Conservation (phyloP, 2,888 invertebrate genomes). For the Agrypnus murinus region DNA sequence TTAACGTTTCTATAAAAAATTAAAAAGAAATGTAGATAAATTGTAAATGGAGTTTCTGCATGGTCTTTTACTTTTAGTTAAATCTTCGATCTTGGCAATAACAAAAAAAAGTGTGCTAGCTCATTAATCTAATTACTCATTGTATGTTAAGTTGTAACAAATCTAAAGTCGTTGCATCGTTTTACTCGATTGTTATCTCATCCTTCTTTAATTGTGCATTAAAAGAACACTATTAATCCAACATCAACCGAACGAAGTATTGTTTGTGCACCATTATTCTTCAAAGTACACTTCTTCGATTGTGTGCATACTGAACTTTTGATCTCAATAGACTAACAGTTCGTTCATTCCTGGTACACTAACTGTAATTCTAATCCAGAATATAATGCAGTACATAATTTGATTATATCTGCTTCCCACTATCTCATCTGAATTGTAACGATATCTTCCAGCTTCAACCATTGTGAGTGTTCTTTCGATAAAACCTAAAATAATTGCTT, state of each 20-base stretch:
- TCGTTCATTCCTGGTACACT: conserved; percentile 26
- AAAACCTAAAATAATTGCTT: background rate
- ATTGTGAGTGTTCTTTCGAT: background rate
- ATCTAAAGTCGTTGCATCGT: no score
- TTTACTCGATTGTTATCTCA: no score
- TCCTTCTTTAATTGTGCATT: no score
- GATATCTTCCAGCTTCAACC: conserved; percentile 20
- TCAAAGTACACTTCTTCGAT: conserved; percentile 10
- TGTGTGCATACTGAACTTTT: conserved; percentile 18
- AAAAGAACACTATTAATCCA: conserved; percentile 1
- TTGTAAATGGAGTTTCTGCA: no score
- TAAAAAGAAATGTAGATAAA: no score
- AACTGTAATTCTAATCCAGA: conserved; percentile 35
- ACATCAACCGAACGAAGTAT: background rate
- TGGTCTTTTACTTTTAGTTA: no score
- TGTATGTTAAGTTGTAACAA: no score
- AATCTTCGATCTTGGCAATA: no score
- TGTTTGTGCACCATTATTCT: conserved; percentile 16
- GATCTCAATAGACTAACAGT: conserved; percentile 26
- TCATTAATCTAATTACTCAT: no score
- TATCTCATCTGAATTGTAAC: conserved; percentile 18
- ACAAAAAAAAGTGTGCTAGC: no score
- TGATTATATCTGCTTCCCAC: conserved; percentile 39
- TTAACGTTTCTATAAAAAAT: no score
- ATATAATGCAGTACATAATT: conserved; percentile 34